These are phyloP conservation scores for Mesorhabditis belari DNA, from an alignment of 2,888 invertebrate genomes.

Conservation along the genomic window DNA sequence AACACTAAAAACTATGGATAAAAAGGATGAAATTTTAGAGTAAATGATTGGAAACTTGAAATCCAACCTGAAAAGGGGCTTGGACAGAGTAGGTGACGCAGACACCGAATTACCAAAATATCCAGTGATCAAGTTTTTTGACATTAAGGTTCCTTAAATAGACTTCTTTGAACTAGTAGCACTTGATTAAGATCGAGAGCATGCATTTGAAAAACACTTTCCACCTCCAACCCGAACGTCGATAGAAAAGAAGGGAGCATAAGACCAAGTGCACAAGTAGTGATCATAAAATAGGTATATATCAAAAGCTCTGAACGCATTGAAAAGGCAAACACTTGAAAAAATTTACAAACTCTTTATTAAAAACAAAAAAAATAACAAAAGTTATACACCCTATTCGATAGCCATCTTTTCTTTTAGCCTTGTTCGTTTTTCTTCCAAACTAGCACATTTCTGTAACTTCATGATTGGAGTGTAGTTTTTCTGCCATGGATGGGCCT, in stretches of 20 bases:
- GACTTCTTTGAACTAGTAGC: no score
- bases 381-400: background rate
- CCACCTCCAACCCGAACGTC: background rate
- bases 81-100: no score
- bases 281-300: background rate
- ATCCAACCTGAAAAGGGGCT: no score
- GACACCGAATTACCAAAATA: no score
- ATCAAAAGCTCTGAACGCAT: background rate
- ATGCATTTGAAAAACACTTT: no score
- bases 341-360: slow-evolving; percentile 1
- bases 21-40: no score
- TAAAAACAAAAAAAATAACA: slow-evolving; percentile 8
- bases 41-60: no score
- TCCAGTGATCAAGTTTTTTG: no score
- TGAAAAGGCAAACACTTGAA: background rate
- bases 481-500: slow-evolving; percentile 22
- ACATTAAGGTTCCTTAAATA: no score
- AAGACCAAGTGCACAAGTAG: background rate
- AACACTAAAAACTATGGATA: no score
- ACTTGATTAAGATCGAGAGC: no score
- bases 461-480: slow-evolving; percentile 33
- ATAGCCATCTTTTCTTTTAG: slow-evolving; percentile 13
- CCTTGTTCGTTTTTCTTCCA: slow-evolving; percentile 31
- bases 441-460: slow-evolving; percentile 31
- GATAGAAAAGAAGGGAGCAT: slow-evolving; percentile 1